Evolutionary conservation across 2,888 invertebrate genomes (phyloP), one percentile per base, ranked within the genome.

Genomic region (Heliconius hortense): DNA sequence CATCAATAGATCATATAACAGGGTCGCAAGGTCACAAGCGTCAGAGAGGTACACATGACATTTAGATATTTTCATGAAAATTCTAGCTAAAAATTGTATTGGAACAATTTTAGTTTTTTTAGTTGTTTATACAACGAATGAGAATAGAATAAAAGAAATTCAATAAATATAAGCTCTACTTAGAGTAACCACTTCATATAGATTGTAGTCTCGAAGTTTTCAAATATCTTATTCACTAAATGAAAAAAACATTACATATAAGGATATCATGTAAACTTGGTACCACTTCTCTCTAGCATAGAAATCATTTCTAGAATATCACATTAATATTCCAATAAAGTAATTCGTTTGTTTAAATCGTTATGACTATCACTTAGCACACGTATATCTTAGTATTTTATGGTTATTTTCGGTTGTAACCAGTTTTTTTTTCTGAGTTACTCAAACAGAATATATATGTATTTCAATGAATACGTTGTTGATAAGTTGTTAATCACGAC

Each of bases 401-500:
- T 31, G n/a, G 4, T 56, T 39, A 56, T 59, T 43, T 64, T 62
- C 63, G 60, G 79, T 76, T 77, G 21, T 60, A 78, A 77, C 80
- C 76, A 77, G 80, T 77, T 71, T 48, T 15, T 56, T 15, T 26
- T 26, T 28, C 31, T 24, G 21, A 28, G 43, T 73, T 74, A 59
- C 35, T 59, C 43, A 66, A 72, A 60, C 15, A n/a, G 68, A 35
- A 43, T 69, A 73, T 70, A 48, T 18, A 48, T 21, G 18, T 48
- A 76, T 43, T 62, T 56, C 56, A 53, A 69, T 24, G 28, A 56
- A 64, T 59, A 74, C 66, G 43, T 62, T 15, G 31, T 59, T 39
- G 78, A 77, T 74, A 81, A 81, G 66, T 78, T 68, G 80, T 77
- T 43, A 78, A 73, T 64, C 79, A 80, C 78, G 79, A 76, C 67